Conservation (phyloP, 2,888 invertebrate species). For the Cerastis rubricosa region DNA sequence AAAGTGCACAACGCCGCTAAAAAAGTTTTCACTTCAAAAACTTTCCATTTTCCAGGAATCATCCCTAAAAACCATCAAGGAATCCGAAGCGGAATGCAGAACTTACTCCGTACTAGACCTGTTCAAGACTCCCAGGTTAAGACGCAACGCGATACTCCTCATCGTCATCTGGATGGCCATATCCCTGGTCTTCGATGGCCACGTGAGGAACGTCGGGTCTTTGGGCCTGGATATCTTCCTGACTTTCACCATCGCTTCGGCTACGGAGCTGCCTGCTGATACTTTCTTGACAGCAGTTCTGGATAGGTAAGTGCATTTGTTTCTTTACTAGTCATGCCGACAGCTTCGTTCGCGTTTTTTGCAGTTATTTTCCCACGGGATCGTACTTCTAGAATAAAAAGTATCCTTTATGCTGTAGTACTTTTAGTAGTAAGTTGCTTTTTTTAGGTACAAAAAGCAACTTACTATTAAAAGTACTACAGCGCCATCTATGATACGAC, state of each 20-base stretch:
- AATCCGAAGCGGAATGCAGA: conserved; percentile 93
- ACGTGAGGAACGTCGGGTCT: conserved; percentile 96
- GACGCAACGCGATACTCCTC: conserved; percentile 94
- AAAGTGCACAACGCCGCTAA: too few species aligned
- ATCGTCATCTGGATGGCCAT: conserved; percentile 97
- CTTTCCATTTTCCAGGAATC: conserved; percentile 88
- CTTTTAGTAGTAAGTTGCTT: too few species aligned
- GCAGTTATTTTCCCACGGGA: too few species aligned
- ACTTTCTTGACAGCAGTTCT: conserved; percentile 94
- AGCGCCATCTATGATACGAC: too few species aligned
- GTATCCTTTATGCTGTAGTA: too few species aligned
- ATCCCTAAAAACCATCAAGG: conserved; percentile 92
- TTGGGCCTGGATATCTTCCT: conserved; percentile 95
- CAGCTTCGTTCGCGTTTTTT: too few species aligned
- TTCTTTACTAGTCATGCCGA: too few species aligned
- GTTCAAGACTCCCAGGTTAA: conserved; percentile 94
- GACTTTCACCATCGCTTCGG: conserved; percentile 96
- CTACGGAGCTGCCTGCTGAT: conserved; percentile 96
- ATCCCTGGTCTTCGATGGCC: conserved; percentile 96
- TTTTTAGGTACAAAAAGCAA: too few species aligned
- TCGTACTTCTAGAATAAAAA: too few species aligned
- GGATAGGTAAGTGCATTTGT: conserved; percentile 84
- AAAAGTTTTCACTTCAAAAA: too few species aligned
- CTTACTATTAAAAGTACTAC: too few species aligned
- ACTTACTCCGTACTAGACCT: conserved; percentile 95